These are phyloP conservation scores for Selenia dentaria DNA, from an alignment of 2,888 invertebrate species.

Conservation along the genomic window DNA sequence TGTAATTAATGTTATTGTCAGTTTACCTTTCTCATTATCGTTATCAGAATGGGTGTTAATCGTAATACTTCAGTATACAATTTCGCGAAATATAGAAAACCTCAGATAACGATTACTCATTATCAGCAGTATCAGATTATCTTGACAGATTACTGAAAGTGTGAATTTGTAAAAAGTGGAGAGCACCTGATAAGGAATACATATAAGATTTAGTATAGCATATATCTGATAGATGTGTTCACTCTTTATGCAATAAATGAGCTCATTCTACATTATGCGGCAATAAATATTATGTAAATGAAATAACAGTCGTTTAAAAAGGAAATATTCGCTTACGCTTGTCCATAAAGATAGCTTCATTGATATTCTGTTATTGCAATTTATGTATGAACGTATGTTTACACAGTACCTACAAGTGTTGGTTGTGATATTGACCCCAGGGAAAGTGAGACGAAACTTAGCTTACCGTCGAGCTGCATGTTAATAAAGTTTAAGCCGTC, in stretches of 20 bases:
- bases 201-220: constrained; percentile 10
- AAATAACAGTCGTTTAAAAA: neutral
- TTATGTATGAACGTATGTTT: constrained; percentile 7
- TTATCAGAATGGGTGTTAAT: constrained; percentile 1
- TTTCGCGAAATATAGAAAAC: constrained; percentile 9
- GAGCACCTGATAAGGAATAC: constrained; percentile 8
- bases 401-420: neutral
- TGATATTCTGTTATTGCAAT: constrained; percentile 8
- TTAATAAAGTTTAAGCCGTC: neutral
- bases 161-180: constrained; percentile 13
- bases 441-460: constrained; percentile 11
- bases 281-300: constrained; percentile 4
- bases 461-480: constrained; percentile 8
- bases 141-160: constrained; percentile 15
- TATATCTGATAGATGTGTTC: constrained; percentile 1
- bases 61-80: constrained; percentile 6
- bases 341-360: constrained; percentile 11
- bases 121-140: constrained; percentile 16
- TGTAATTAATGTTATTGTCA: constrained; percentile 5
- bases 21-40: constrained; percentile 2
- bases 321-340: constrained; percentile 1
- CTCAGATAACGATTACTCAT: constrained; percentile 6
- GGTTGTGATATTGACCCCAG: constrained; percentile 12
- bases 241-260: constrained; percentile 11
- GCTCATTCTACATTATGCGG: constrained; percentile 3